Base-by-base conservation (phyloP, 2,888 invertebrate genomes). In the Eumacrocentrus americanus region DNA sequence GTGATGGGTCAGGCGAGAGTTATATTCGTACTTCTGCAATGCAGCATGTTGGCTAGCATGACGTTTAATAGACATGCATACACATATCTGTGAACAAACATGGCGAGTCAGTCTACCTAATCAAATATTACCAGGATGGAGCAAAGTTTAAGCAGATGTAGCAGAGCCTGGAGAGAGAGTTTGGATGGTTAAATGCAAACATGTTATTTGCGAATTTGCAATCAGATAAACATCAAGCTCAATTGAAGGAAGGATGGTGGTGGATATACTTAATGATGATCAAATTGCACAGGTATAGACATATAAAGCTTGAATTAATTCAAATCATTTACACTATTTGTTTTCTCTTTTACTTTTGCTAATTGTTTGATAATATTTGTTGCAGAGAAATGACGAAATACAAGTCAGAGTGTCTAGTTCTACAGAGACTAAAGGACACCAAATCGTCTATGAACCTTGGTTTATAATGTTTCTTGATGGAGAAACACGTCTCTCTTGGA, bases 401-500 rank as follows among this genome's bases (percentile, higher is more conserved):
- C n/a, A n/a, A n/a, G 29, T 4, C 29, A 29, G 29, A 29, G 29
- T 29, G 29, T 29, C 9, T 6, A 29, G 4, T 29, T 29, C 29
- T 29, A 29, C 29, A 29, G 5, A 29, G 5, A 29, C 5, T 29
- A 29, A 29, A 6, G 9, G 5, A 29, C 29, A 29, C 5, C 9
- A 29, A 29, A 6, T 29, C 29, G 9, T 4, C 29, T 29, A 4
- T 29, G 29, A 29, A 29, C 5, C 18, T 4, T 4, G 12, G 37
- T 37, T 9, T n/a, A 37, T 37, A n/a, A 37, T 12, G n/a, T 37
- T 37, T 2, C n/a, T n/a, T n/a, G n/a, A n/a, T 12, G 51, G 25
- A 7, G 18, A 37, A 11, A 9, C 37, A 51, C 51, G 51, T 51
- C 51, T 35, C 37, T 35, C n/a, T 12, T 6, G 14, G 23, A 52